phyloP scores from a whole-genome alignment of 2,888 invertebrate species.

The Dolichomitus sp. region DNA sequence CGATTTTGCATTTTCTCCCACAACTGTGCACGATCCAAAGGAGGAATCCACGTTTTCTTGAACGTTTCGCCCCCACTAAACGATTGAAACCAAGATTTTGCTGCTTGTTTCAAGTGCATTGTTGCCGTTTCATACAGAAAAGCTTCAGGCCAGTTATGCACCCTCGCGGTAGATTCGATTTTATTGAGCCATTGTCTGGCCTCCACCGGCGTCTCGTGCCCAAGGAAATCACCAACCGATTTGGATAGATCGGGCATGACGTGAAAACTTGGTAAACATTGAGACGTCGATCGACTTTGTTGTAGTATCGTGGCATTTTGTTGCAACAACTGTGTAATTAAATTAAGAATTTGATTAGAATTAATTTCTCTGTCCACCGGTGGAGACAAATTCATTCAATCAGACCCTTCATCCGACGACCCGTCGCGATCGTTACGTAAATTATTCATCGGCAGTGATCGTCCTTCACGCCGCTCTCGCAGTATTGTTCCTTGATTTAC shows the following conservation, averaged over 20 bases:
- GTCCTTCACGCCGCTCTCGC: neutral
- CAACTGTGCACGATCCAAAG: conserved; percentile 52
- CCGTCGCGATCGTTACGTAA: no score
- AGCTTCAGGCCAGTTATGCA: conserved; percentile 61
- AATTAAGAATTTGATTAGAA: neutral
- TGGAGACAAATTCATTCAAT: conserved; percentile 9
- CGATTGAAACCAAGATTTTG: conserved; percentile 52
- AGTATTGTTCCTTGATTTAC: neutral
- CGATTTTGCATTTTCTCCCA: conserved; percentile 63
- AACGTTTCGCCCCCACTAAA: conserved; percentile 48
- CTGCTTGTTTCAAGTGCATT: conserved; percentile 53
- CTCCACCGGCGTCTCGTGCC: conserved; percentile 52
- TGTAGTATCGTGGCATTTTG: conserved; percentile 32
- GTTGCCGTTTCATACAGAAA: conserved; percentile 23
- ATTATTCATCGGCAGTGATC: neutral
- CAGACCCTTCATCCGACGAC: neutral
- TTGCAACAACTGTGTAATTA: conserved; percentile 42
- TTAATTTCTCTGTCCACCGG: no score
- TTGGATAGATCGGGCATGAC: conserved; percentile 67
- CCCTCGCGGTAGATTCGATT: conserved; percentile 56
- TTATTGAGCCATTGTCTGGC: conserved; percentile 61
- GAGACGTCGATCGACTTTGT: conserved; percentile 6
- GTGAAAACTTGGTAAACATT: conserved; percentile 37
- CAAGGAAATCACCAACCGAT: conserved; percentile 56
- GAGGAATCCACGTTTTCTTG: conserved; percentile 44